Evolutionary conservation across 2,888 invertebrate species (phyloP), one percentile per base, ranked within the genome.

Genomic region (Monochamus alternatus): DNA sequence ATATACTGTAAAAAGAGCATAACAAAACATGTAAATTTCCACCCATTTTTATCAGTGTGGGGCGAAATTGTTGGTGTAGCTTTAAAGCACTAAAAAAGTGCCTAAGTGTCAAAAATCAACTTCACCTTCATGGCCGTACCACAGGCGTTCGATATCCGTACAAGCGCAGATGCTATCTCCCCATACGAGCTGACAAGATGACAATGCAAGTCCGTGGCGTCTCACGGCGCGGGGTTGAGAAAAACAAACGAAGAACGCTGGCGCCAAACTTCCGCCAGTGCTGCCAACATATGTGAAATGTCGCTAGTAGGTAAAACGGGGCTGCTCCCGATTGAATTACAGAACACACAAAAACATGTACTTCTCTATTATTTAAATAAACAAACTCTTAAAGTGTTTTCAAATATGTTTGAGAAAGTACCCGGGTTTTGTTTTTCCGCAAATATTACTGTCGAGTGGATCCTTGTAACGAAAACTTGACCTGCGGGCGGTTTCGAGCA

Each of bases 321-420:
- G 81, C 85, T 80, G 82, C 84, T 87, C 22, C 85, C 84, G 82
- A 87, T 88, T 85, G 80, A 86, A 85, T 88, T 88, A 87, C 88
- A 84, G 80, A 81, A 81, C 83, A 88, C 82, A 88, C 87, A 87
- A 86, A 85, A 86, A 84, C 85, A 85, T 86, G 87, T 86, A 86
- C 87, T 86, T 86, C 84, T 85, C 87, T 87, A 87, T 88, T 88
- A 88, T 88, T 88, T 88, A 88, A 87, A 87, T 87, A 88, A 88
- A 88, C 88, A 88, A 86, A 86, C 87, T 87, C 85, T 87, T 87
- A 85, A 87, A 88, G 87, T 87, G 88, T 87, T 87, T 87, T 87
- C 87, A 87, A 88, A 88, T 85, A 85, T 80, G 81, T 81, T 84
- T 82, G 84, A 84, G 82, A 84, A 82, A 83, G 80, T 82, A 81